Evolutionary conservation across 2,113 vertebrate species (phyloP).

Genomic region (Seriola dumerili): DNA sequence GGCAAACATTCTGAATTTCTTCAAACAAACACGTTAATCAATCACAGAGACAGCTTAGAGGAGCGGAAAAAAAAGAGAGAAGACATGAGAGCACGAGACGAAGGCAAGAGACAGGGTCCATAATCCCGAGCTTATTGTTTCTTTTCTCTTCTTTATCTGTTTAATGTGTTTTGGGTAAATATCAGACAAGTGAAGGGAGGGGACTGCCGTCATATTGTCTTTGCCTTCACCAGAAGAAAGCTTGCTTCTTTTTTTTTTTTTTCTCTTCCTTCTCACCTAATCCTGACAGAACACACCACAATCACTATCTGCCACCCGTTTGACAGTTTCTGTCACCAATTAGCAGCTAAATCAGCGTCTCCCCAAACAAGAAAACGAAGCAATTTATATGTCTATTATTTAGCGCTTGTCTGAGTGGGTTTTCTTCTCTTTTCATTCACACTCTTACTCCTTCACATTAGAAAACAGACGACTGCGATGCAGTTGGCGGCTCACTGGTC

Average conservation of each 20-base stretch:
- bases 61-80: conserved; percentile 41
- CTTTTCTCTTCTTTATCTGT: conserved; percentile 92
- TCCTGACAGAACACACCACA: conserved; percentile 92
- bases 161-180: conserved; percentile 92
- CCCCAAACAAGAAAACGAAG: conserved; percentile 89
- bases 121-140: conserved; percentile 89
- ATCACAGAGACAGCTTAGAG: conserved; percentile 88
- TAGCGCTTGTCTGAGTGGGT: conserved; percentile 78
- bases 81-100: conserved; percentile 63
- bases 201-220: conserved; percentile 86
- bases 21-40: conserved; percentile 98
- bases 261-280: conserved; percentile 88
- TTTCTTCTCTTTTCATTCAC: conserved; percentile 71
- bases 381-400: conserved; percentile 87
- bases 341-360: conserved; percentile 99
- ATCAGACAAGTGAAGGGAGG: conserved; percentile 89
- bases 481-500: conserved; percentile 74
- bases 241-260: conserved; percentile 56
- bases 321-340: conserved; percentile 99
- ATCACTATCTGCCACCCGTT: conserved; percentile 95
- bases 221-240: conserved; percentile 92
- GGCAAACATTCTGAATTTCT: conserved; percentile 92
- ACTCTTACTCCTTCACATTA: conserved; percentile 77
- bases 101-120: conserved; percentile 83
- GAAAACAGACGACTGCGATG: conserved; percentile 88